Base-by-base conservation (phyloP, 1,140 invertebrate genomes). In the Odontomachus brunneus region DNA sequence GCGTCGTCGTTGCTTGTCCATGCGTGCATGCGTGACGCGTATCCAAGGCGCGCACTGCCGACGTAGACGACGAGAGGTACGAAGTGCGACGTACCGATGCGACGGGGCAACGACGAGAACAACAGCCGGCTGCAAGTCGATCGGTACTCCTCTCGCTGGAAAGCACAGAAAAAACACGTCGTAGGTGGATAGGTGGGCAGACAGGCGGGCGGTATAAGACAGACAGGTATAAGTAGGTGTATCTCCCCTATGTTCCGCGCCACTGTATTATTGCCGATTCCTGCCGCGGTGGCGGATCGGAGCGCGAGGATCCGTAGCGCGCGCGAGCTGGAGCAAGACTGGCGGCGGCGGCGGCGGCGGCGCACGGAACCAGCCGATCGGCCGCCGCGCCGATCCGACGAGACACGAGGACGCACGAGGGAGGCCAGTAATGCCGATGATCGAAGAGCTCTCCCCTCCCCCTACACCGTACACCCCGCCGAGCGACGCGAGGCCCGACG, bases 341-440 rank as follows among this genome's bases (percentile, higher is more conserved):
- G 63, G 24, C n/a, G 71, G 33, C 51, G 60, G 44, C n/a, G 60
- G 44, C 44, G 63, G 33, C 51, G 60, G 44, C n/a, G 60, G 44
- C 44, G 63, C 22, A 69, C 82, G 82, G 59, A 88, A 78, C 44
- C 33, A 57, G 65, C 60, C 74, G 69, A 88, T 53, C 78, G 87
- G 22, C 38, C 75, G 83, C 84, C 86, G 65, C 85, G 74, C 66
- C 65, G 83, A 75, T 84, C 69, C 85, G 80, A 88, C 22, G 44
- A n/a, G 60, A 44, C 83, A 83, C 82, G 87, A 85, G 67, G 44
- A 83, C 73, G 73, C 69, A 85, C 86, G 86, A 88, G 75, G 72
- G n/a, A 57, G 59, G 53, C 48, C 44, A 72, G 78, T 76, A 74
- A 72, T 83, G 84, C 60, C 84, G 84, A 88, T 85, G 86, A 88